Base-by-base conservation (phyloP, 1,140 invertebrate genomes). In the Chelonus insularis region DNA sequence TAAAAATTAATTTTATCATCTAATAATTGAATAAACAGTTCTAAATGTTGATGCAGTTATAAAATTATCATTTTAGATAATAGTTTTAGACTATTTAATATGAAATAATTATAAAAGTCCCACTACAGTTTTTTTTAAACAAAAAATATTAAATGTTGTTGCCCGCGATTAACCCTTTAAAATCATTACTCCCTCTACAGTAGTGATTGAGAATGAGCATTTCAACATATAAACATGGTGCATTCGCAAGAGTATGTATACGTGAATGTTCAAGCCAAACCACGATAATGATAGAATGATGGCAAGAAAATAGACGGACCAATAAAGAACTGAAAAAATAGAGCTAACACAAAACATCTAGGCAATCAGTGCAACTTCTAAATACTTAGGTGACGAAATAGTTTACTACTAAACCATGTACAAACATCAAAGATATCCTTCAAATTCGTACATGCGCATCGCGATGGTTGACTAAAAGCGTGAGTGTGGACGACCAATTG, bases 111-210 rank as follows among this genome's bases (percentile, higher is more conserved):
- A 34, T 34, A 34, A 34, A 34, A 6, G 2, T 39, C n/a, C n/a
- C n/a, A n/a, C n/a, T 12, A 12, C 5, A 3, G 14, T 39, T 37
- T 11, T 5, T 11, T 12, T 39, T 5, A n/a, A 39, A 39, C n/a
- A n/a, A n/a, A 39, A 39, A 39, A 37, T 12, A n/a, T n/a, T 11
- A 5, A n/a, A n/a, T 39, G 3, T n/a, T 5, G 14, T 39, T n/a
- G 5, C 37, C 37, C 37, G 37, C 37, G 11, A n/a, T n/a, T n/a
- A n/a, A n/a, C n/a, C n/a, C n/a, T n/a, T n/a, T n/a, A n/a, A n/a
- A n/a, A n/a, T n/a, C n/a, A 39, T 5, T 50, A 50, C 47, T 23
- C 47, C 47, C 25, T 50, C 47, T 50, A 25, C n/a, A 50, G 29
- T 50, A 25, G 11, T 50, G 11, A 50, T 23, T 23, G 14, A n/a